These are phyloP conservation scores for Montipora sp. DNA, from an alignment of 64 coral and sea anemone genomes.

Conservation along the genomic window DNA sequence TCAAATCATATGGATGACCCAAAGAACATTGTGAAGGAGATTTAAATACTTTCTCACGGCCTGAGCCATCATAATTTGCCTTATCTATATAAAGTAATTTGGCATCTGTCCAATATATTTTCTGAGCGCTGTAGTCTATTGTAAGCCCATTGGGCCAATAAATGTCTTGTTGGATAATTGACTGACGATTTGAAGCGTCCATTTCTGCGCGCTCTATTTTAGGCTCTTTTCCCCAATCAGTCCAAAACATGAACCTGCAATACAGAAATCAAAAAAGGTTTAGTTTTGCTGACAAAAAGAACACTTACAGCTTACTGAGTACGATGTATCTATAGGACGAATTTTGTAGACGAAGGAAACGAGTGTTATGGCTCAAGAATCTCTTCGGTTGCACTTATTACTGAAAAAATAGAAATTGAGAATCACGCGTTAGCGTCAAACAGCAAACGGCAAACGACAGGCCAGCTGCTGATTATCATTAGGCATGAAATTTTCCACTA, in stretches of 20 bases:
- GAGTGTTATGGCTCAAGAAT: no score
- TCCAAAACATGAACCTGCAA: slow-evolving; percentile 88
- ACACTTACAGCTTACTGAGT: no score
- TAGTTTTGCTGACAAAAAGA: no score
- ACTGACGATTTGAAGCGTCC: slow-evolving; percentile 62
- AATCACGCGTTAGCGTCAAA: no score
- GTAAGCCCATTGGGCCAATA: slow-evolving; percentile 86
- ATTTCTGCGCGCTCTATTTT: slow-evolving; percentile 84
- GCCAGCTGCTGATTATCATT: no score
- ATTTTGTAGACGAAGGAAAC: no score
- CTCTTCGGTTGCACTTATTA: no score
- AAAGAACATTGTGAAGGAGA: slow-evolving; percentile 11
- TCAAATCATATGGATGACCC: slow-evolving; percentile 74
- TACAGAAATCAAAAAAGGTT: no score
- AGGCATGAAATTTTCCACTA: no score
- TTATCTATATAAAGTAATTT: slow-evolving; percentile 70
- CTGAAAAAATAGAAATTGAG: no score
- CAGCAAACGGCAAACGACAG: no score
- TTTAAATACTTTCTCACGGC: slow-evolving; percentile 49
- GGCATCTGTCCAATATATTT: slow-evolving; percentile 90
- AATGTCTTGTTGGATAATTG: slow-evolving; percentile 58
- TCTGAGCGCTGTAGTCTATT: slow-evolving; percentile 64
- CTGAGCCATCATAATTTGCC: slow-evolving; percentile 68
- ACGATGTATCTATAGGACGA: no score
- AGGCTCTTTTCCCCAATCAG: slow-evolving; percentile 77